Evolutionary conservation across 1,140 invertebrate species (phyloP), one percentile per base, ranked within the genome.

Genomic region (Eueides isabella): DNA sequence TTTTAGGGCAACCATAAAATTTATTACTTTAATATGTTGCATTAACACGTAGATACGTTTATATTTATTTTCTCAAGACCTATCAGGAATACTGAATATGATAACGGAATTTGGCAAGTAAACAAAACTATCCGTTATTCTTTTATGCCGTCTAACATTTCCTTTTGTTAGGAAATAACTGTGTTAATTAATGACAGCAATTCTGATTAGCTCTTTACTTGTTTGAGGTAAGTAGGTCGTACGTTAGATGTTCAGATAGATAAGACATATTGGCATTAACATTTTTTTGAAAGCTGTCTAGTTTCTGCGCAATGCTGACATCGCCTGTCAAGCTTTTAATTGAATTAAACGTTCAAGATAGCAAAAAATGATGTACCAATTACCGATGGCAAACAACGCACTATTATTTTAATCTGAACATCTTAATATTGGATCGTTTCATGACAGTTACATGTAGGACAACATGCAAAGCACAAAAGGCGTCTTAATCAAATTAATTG

Each of bases 181-280:
- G 83, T 89, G 82, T 89, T 86, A 89, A 88, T 89, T 90, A 88
- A 89, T 90, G 82, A 85, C 80, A 83, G 83, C 78, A 80, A 85
- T 82, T 80, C 85, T 86, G 81, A 87, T 89, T 84, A 84, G 74
- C 67, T 82, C 82, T 77, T 83, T 82, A 74, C 75, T 80, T 85
- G 75, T 81, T 67, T 67, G 61, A 71, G 73, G 81, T 81, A 86
- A 86, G 82, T 87, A 72, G 87, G 88, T 80, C 84, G 79, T 69
- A 75, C 72, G 79, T 85, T 81, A 84, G 80, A 86, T 82, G 75
- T 70, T 81, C 66, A 72, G 76, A 73, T 74, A 76, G 80, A 87
- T 82, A 80, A 78, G 71, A 74, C 41, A 73, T 65, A 77, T 84
- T 76, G 72, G 48, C 67, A 68, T 72, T 74, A 76, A 75, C 74